Conservation (phyloP, 2,113 vertebrate genomes). For the Phylloscopus trochilus region DNA sequence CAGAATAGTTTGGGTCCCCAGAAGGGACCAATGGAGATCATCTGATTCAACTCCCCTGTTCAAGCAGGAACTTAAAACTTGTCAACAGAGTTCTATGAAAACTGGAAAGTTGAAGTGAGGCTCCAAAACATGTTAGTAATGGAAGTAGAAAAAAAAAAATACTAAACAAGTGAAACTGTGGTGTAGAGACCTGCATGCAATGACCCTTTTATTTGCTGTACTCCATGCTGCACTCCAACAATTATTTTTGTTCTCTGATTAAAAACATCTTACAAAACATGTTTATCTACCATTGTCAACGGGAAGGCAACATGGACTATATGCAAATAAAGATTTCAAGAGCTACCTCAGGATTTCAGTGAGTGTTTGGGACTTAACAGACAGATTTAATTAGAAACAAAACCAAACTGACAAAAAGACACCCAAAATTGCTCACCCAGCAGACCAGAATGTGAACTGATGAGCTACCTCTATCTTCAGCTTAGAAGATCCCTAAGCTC, state of each 20-base stretch:
- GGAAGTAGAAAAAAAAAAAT: not conserved
- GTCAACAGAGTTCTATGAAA: not conserved
- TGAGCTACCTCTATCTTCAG: not conserved
- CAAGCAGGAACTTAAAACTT: not conserved
- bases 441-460: not conserved
- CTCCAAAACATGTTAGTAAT: not conserved
- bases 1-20: not conserved
- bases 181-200: not conserved
- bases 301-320: not conserved
- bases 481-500: not conserved
- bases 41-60: not conserved
- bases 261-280: not conserved
- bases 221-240: not conserved
- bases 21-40: not conserved
- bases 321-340: not conserved
- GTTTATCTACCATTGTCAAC: not conserved
- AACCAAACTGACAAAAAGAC: not conserved
- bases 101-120: not conserved
- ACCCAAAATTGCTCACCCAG: not conserved
- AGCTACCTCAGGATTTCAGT: not conserved
- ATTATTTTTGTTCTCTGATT: not conserved
- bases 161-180: not conserved
- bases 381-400: not conserved
- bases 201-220: not conserved
- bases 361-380: not conserved